Evolutionary conservation across 2,113 vertebrate species (phyloP), one percentile per base, ranked within the genome.

Genomic region (Manacus vitellinus): DNA sequence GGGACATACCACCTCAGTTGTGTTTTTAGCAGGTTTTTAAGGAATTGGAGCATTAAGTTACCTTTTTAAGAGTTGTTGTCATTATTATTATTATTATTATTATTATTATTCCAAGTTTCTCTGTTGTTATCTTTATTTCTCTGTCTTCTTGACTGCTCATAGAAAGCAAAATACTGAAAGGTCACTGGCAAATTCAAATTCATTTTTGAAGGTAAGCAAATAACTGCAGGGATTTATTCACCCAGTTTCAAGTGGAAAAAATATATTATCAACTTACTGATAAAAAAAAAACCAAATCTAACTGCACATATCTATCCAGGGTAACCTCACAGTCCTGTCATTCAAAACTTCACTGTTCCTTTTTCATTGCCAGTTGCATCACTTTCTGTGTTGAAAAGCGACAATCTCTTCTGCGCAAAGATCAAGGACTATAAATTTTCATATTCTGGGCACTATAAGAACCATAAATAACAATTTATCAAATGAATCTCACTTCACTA

Each of bases 401-500:
- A 49, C 55, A 71, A 46, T 9, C 9, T 80, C 51, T 84, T 59
- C 65, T 59, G 37, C 2, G 4, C 28, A 78, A 70, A 84, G 75
- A 94, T 66, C n/a, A 66, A 94, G 61, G 35, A 52, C 46, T 80
- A 71, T 6, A 66, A 17, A 78, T 87, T 67, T 80, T 68, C 79
- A 87, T 54, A 46, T 71, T 74, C 41, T 87, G 28, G 61, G 31
- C 49, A 61, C 15, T 88, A 1, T 41, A 71, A 86, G 56, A 75
- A 65, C 47, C 25, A 46, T 93, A 84, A 93, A 77, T 81, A 89
- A 61, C 14, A 71, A 84, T 58, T 88, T 84, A 72, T 19, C 81
- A 62, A 92, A 84, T 43, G 24, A 78, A 85, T 72, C 52, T 88
- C 82, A 83, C 79, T 92, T 72, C 52, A 72, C 49, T 65, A 87